Base-by-base conservation (phyloP, 2,888 invertebrate genomes). In the Salpingus planirostris region DNA sequence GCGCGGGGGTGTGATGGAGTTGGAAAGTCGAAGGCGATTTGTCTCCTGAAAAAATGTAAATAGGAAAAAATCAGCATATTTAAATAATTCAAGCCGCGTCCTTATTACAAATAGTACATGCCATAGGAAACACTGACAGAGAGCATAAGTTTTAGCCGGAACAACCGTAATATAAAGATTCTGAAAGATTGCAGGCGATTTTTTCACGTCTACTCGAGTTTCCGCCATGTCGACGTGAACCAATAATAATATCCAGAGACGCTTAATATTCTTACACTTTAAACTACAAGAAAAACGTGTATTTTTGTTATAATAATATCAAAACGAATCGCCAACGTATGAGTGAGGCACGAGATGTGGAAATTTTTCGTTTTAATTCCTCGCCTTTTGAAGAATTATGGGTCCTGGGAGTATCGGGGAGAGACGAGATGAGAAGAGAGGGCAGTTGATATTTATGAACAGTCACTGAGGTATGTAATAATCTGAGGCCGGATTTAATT, bases 401-500 rank as follows among this genome's bases (percentile, higher is more conserved):
- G n/a, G n/a, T n/a, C n/a, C n/a, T n/a, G n/a, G n/a, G n/a, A n/a
- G n/a, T n/a, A n/a, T n/a, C n/a, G n/a, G n/a, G n/a, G n/a, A n/a
- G n/a, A n/a, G n/a, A n/a, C n/a, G n/a, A n/a, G n/a, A n/a, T 37
- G 10, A 24, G 23, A 15, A 28, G 14, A 25, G 28, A 40, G 45
- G 48, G 45, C 51, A 50, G 44, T 46, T 53, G 68, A 70, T 73
- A 76, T 76, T 75, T 76, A 75, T 75, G 74, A 74, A 73, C 74
- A 71, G 71, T 74, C 73, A 73, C 73, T 71, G 72, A 73, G 73
- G 73, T 75, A 75, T 76, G 74, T 75, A 76, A 76, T 76, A 76
- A 76, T 75, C 74, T 73, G 73, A 71, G 71, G 70, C 72, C 64
- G 74, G 76, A 76, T 76, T 76, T 76, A 76, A 76, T 76, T 76